Evolutionary conservation across 2,797 vertebrate genomes (phyloP).

Genomic region (Neopelma chrysocephalum): DNA sequence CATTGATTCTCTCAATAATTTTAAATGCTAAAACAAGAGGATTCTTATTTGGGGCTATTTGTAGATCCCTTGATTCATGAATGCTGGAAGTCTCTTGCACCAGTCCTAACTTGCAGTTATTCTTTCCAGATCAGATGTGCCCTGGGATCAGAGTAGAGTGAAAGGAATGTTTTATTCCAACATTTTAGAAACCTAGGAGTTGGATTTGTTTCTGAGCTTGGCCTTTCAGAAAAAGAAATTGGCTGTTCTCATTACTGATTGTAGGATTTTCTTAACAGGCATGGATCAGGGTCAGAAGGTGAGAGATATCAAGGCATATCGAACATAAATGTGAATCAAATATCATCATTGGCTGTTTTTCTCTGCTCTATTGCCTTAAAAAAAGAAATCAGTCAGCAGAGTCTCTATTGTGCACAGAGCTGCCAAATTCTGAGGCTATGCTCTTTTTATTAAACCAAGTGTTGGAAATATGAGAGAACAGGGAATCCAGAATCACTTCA

Average conservation of each 20-base stretch:
- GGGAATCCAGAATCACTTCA: constrained; percentile 1
- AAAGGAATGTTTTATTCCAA: neutral
- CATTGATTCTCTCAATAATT: neutral
- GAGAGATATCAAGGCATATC: neutral
- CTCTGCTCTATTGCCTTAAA: neutral
- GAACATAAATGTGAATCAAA: neutral
- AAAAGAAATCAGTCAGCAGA: neutral
- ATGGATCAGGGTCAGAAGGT: constrained; percentile 14
- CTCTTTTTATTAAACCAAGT: neutral
- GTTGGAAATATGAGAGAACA: neutral
- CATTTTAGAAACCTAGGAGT: neutral
- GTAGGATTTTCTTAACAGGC: constrained; percentile 20
- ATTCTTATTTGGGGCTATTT: neutral
- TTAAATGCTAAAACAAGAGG: neutral
- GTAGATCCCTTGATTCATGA: neutral
- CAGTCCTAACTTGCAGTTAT: neutral
- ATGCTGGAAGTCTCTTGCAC: neutral
- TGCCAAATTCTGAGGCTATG: neutral
- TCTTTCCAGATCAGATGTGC: neutral
- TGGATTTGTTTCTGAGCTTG: constrained; percentile 16
- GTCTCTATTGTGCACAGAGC: neutral
- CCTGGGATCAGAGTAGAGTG: neutral
- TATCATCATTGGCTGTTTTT: neutral
- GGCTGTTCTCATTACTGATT: constrained; percentile 2
- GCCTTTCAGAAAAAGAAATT: constrained; percentile 37